Evolutionary conservation across 2,113 vertebrate species (phyloP).

Genomic region (Petrocephalus zakoni): DNA sequence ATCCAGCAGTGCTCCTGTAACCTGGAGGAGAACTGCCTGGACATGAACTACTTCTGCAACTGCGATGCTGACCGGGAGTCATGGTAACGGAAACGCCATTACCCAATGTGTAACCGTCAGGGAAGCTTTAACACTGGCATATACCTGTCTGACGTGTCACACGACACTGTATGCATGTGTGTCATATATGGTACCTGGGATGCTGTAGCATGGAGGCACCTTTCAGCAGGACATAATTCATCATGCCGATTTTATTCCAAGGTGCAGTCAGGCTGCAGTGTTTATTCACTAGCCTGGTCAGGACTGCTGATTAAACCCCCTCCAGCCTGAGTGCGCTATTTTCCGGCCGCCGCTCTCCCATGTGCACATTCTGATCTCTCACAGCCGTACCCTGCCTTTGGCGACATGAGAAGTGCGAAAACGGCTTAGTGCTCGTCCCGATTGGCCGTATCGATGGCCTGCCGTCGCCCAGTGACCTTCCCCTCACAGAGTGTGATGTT

Average conservation of each 20-base stretch:
- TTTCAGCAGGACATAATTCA: neutral
- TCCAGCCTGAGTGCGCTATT: neutral
- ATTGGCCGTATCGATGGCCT: neutral
- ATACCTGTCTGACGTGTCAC: neutral
- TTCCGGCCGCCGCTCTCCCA: neutral
- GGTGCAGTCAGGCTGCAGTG: neutral
- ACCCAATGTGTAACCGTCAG: neutral
- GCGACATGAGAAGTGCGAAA: neutral
- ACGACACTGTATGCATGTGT: neutral
- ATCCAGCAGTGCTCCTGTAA: conserved; percentile 90
- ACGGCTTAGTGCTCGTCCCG: conserved; percentile 21
- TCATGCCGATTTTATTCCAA: neutral
- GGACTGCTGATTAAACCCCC: neutral
- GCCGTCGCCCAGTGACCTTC: neutral
- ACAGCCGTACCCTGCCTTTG: neutral
- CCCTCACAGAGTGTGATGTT: neutral
- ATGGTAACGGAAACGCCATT: neutral
- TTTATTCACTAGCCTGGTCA: neutral
- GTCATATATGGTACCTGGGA: neutral
- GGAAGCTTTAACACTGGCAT: neutral
- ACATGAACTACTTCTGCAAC: conserved; percentile 93
- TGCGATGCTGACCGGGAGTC: conserved; percentile 75
- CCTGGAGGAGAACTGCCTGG: conserved; percentile 87
- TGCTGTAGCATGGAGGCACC: neutral
- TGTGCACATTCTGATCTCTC: neutral